Base-by-base conservation (phyloP, 2,797 vertebrate genomes). In the Acanthurus lineatus region DNA sequence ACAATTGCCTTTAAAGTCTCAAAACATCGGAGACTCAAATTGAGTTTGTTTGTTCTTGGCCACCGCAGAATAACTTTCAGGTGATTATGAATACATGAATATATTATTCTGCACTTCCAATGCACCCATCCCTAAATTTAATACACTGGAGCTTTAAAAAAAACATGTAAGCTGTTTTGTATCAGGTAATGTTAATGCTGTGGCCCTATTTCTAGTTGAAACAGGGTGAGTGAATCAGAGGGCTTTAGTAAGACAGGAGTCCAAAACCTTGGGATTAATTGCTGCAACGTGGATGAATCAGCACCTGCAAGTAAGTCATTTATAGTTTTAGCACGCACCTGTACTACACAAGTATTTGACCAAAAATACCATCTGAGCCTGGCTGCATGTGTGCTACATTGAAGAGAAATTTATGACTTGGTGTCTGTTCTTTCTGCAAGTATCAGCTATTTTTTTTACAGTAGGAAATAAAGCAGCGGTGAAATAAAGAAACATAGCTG, bases 211-310 rank as follows among this genome's bases (percentile, higher is more conserved):
- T 79, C 48, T 0, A 48, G 81, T 57, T 48, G 52, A 56, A 79
- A 58, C 16, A 0, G 11, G 69, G 52, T 59, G 75, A 85, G 75
- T 88, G 74, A 88, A 85, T 86, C 81, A 82, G 69, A 76, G 53
- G 42, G 20, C 35, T 52, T 16, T 44, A 6, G 8, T 38, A 69
- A 89, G 85, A 81, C 76, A 82, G 66, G 53, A 59, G 35, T 79
- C 76, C 81, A 84, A 20, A 77, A 69, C 38, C 48, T 49, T 63
- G 54, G 74, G 80, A 92, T 93, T 90, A 91, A 91, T 91, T 73
- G 82, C 79, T 42, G 79, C 71, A 60, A 77, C 47, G 66, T 65
- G 60, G 54, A 77, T 84, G 79, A 90, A 86, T 86, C 81, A 87
- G 85, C 87, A 91, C 81, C 85, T 89, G 86, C 84, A 73, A 62